Evolutionary conservation across 2,113 vertebrate species (phyloP).

Genomic region (Calyptommatus sinebrachiatus): DNA sequence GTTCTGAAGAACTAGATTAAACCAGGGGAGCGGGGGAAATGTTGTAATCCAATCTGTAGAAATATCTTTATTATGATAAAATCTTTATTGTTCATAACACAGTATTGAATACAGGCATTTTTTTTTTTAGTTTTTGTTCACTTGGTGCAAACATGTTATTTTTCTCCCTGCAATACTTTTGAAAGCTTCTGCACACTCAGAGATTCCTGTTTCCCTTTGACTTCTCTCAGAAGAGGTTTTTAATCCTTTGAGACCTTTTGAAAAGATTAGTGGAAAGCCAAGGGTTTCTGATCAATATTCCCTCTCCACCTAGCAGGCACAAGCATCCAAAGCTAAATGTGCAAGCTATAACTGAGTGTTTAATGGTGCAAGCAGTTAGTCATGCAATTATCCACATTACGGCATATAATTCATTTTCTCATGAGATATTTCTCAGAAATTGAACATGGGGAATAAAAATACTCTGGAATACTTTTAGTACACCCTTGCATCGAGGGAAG

Average conservation of each 20-base stretch:
- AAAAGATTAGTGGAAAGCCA: slow-evolving; percentile 11
- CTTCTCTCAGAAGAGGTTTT: slow-evolving; percentile 3
- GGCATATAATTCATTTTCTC: neutral
- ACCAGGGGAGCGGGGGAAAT: too few species aligned
- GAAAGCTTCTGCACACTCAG: slow-evolving; percentile 20
- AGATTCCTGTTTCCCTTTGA: slow-evolving; percentile 25
- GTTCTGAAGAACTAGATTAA: too few species aligned
- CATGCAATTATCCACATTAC: slow-evolving; percentile 8
- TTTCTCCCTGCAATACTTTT: slow-evolving; percentile 23
- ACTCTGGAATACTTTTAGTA: neutral
- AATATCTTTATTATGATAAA: too few species aligned
- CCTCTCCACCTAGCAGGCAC: slow-evolving; percentile 14
- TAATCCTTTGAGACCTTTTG: slow-evolving; percentile 10
- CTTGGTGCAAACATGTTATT: neutral
- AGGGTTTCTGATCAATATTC: neutral
- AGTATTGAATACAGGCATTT: too few species aligned
- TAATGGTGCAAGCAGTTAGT: neutral
- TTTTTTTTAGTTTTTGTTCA: neutral
- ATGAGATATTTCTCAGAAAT: neutral
- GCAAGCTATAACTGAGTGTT: slow-evolving; percentile 3
- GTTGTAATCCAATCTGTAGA: too few species aligned
- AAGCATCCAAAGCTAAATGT: slow-evolving; percentile 3
- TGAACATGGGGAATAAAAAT: neutral
- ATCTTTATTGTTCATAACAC: too few species aligned
- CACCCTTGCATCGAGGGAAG: neutral